phyloP scores from a whole-genome alignment of 2,113 vertebrate species.

The Mandrillus leucophaeus region DNA sequence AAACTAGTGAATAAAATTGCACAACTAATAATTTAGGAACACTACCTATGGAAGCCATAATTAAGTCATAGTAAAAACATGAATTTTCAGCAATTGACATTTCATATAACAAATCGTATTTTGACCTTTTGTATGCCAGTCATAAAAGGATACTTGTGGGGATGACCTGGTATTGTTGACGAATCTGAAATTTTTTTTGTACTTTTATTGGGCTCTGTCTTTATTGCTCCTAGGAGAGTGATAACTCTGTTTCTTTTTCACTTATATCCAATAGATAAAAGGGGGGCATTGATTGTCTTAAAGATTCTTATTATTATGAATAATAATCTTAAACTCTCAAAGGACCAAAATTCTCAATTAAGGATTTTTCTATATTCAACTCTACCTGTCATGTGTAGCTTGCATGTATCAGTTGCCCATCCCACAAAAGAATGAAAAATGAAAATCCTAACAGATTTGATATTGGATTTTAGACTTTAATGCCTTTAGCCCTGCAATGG shows the following conservation, averaged over 20 bases:
- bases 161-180: neutral
- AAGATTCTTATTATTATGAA: neutral
- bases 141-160: neutral
- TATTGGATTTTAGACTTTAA: conserved; percentile 17
- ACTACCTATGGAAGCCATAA: neutral
- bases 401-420: neutral
- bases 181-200: neutral
- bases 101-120: neutral
- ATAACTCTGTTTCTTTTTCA: neutral
- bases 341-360: neutral
- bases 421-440: neutral
- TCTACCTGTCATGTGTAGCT: neutral
- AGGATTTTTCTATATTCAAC: neutral
- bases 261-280: conserved; percentile 13
- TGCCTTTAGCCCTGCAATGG: neutral
- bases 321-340: neutral
- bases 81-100: neutral
- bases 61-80: neutral
- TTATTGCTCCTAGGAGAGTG: neutral
- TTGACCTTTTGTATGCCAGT: neutral
- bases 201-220: neutral
- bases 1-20: neutral
- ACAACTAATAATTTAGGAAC: neutral
- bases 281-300: neutral
- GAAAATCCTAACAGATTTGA: conserved; percentile 8